Conservation (phyloP, 1,140 invertebrate species). For the Gerris buenoi region DNA sequence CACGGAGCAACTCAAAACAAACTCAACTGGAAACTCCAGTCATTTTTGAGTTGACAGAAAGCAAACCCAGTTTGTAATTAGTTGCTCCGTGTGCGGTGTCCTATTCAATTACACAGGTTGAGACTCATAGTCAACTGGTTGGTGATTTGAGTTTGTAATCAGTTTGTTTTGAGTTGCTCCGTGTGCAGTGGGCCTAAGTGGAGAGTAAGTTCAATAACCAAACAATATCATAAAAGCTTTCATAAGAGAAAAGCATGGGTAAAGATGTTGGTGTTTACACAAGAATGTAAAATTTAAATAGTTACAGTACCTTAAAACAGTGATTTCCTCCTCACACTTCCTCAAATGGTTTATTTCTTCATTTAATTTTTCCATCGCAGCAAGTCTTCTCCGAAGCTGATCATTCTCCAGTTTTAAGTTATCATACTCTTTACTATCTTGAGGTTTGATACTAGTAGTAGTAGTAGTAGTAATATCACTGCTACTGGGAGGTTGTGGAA, state of each 20-base stretch:
- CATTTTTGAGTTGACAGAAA: too few relatives aligned
- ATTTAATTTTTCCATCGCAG: constrained; percentile 41
- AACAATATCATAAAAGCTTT: neutral
- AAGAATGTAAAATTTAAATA: neutral
- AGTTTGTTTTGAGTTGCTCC: too few relatives aligned
- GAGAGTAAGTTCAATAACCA: neutral
- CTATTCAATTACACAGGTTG: too few relatives aligned
- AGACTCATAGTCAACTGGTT: too few relatives aligned
- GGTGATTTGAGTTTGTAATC: too few relatives aligned
- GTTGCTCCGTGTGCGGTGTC: too few relatives aligned
- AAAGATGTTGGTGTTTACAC: neutral
- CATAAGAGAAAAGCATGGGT: neutral
- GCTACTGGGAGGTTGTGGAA: neutral
- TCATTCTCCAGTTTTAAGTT: constrained; percentile 42
- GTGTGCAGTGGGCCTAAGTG: too few relatives aligned
- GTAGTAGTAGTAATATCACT: neutral
- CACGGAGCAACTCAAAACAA: too few relatives aligned
- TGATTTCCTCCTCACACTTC: constrained; percentile 24
- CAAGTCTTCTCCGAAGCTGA: constrained; percentile 40
- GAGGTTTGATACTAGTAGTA: neutral
- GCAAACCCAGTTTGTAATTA: too few relatives aligned
- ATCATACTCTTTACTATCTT: constrained; percentile 2
- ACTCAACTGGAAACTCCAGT: too few relatives aligned
- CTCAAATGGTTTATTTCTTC: constrained; percentile 42
- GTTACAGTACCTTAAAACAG: constrained; percentile 7